phyloP scores from a whole-genome alignment of 2,113 vertebrate species.

The Lasiurus cinereus region DNA sequence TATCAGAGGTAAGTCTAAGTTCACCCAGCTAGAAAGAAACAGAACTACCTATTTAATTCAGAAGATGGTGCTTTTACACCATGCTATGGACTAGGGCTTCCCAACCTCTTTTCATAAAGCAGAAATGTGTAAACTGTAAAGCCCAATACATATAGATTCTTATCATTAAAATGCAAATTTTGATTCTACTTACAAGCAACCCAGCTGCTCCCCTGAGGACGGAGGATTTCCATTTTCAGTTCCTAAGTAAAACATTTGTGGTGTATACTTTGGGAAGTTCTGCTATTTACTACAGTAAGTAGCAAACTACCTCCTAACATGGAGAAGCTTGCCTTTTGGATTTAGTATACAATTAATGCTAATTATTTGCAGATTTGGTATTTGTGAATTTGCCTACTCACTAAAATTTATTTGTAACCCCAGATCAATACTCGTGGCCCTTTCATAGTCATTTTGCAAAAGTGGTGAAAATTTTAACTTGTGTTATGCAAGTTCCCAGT shows the following conservation, averaged over 20 bases:
- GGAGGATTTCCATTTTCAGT: neutral
- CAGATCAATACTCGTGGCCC: neutral
- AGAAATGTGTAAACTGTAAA: slow-evolving; percentile 7
- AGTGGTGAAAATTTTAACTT: neutral
- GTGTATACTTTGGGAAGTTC: neutral
- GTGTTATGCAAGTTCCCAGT: neutral
- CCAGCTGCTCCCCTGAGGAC: neutral
- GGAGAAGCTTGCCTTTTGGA: neutral
- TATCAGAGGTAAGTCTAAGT: neutral
- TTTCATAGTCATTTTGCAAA: neutral
- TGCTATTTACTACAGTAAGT: neutral
- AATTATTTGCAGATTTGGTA: neutral
- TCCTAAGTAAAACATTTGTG: neutral
- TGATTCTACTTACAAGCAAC: neutral
- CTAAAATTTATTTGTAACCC: slow-evolving; percentile 10
- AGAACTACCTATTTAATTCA: neutral
- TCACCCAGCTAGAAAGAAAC: neutral
- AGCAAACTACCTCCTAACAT: neutral
- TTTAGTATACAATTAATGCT: neutral
- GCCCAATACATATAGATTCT: neutral
- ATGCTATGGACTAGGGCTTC: neutral
- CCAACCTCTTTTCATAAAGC: neutral
- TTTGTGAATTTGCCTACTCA: neutral
- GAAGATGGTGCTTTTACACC: neutral
- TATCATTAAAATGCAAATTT: slow-evolving; percentile 6